phyloP scores from a whole-genome alignment of 2,797 vertebrate genomes.

The Sarcophilus harrisii region DNA sequence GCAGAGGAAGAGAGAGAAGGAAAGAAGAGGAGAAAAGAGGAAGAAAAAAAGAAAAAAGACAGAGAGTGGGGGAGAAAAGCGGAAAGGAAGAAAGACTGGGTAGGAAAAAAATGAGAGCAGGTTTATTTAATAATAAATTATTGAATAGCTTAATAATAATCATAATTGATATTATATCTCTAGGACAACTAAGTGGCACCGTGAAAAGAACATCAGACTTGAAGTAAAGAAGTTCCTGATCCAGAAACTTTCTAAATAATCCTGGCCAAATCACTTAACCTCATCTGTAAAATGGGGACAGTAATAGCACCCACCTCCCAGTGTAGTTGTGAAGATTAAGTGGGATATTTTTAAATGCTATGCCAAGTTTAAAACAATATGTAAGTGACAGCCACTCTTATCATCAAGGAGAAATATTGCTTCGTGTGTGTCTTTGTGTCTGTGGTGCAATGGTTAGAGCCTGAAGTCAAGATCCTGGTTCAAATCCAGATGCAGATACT shows the following conservation, averaged over 20 bases:
- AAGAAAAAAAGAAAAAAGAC: neutral
- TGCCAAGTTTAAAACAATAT: neutral
- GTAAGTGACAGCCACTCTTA: neutral
- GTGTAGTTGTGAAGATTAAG: neutral
- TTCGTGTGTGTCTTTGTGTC: neutral
- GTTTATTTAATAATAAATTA: neutral
- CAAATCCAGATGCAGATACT: no score
- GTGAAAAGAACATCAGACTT: neutral
- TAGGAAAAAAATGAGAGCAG: neutral
- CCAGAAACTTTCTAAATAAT: neutral
- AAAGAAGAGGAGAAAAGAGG: neutral
- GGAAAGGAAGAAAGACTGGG: neutral
- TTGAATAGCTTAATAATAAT: no score
- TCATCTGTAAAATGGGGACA: neutral
- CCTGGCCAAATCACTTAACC: neutral
- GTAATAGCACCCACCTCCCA: neutral
- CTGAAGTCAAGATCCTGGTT: no score
- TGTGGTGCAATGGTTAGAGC: neutral
- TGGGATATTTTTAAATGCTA: neutral
- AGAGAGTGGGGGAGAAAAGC: neutral
- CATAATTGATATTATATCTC: no score
- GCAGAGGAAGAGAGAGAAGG: neutral
- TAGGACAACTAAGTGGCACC: neutral
- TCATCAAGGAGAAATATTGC: neutral
- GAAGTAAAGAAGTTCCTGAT: neutral